Conservation (phyloP, 2,113 vertebrate species). For the Campylomormyrus numenius region DNA sequence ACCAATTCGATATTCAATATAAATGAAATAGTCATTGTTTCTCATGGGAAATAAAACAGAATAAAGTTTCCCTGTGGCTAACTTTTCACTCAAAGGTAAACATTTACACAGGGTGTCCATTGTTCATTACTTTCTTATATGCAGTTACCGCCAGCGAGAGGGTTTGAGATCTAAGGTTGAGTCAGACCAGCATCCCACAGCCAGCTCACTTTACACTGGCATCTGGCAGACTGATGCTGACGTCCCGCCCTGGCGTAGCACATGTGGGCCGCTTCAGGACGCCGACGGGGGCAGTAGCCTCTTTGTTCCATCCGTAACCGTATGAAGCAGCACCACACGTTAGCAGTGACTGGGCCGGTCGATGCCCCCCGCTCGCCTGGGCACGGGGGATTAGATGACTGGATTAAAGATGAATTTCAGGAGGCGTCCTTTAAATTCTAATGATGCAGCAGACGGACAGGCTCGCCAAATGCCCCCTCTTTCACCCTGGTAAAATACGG, state of each 20-base stretch:
- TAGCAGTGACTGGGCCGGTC: conserved; percentile 42
- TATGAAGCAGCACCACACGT: conserved; percentile 41
- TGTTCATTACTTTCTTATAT: background rate
- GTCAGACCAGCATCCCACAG: background rate
- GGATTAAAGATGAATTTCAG: conserved; percentile 49
- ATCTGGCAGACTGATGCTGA: conserved; percentile 16
- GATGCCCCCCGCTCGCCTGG: conserved; percentile 38
- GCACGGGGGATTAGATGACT: conserved; percentile 48
- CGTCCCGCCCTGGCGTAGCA: conserved; percentile 24
- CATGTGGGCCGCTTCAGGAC: conserved; percentile 39
- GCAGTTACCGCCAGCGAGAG: background rate
- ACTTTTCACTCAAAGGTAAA: background rate
- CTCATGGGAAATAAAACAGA: background rate
- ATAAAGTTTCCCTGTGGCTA: background rate
- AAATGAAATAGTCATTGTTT: background rate
- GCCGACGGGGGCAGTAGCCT: conserved; percentile 41
- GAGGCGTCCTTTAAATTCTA: conserved; percentile 32
- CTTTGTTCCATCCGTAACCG: conserved; percentile 39
- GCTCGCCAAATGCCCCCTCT: background rate
- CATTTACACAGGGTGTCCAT: background rate
- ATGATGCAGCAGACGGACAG: conserved; percentile 20
- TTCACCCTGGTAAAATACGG: background rate
- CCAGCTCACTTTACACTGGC: background rate
- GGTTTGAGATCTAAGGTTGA: background rate
- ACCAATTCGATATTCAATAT: background rate